Evolutionary conservation across 2,888 invertebrate species (phyloP), one percentile per base, ranked within the genome.

Genomic region (Caenorhabditis afra): DNA sequence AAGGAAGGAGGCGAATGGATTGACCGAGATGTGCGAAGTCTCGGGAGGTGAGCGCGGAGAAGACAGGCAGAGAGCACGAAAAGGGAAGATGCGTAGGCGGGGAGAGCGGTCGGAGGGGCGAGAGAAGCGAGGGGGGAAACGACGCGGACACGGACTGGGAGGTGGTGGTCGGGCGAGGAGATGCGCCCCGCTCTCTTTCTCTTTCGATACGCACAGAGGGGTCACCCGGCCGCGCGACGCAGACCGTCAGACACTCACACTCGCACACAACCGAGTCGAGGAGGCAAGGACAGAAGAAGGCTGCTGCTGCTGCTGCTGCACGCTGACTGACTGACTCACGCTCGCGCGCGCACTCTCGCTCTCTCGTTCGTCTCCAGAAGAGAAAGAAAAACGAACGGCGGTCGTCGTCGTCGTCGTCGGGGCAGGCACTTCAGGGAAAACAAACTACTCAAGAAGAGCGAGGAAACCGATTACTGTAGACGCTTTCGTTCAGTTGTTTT

Each of bases 21-120:
- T 53, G 53, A 53, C 53, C 53, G 53, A 53, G 53, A 53, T 53
- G 53, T 22, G 53, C 23, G 22, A 53, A 53, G 37, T 22, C 53
- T 35, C 22, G 37, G 29, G 61, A 35, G 47, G 47, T 12, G 49
- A 18, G 49, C 39, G 18, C 29, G 29, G 29, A 29, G 29, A 7
- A 29, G 29, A 29, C n/a, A 29, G 29, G 7, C 29, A 61, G 47
- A 47, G 61, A 59, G 59, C 23, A 47, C 29, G 61, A 1, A 29
- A 53, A 53, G 16, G 29, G 29, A 16, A 35, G 35, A 61, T 47
- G 49, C 37, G 45, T 61, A 35, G 61, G 59, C 45, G 45, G 22
- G 41, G 22, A 23, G 29, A 23, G 22, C 8, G 29, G 22, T 7
- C n/a, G n/a, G 20, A 57, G 57, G 16, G 39, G 47, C n/a, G n/a